These are phyloP conservation scores for Eira barbara DNA, from an alignment of 2,113 vertebrate species.

Conservation along the genomic window DNA sequence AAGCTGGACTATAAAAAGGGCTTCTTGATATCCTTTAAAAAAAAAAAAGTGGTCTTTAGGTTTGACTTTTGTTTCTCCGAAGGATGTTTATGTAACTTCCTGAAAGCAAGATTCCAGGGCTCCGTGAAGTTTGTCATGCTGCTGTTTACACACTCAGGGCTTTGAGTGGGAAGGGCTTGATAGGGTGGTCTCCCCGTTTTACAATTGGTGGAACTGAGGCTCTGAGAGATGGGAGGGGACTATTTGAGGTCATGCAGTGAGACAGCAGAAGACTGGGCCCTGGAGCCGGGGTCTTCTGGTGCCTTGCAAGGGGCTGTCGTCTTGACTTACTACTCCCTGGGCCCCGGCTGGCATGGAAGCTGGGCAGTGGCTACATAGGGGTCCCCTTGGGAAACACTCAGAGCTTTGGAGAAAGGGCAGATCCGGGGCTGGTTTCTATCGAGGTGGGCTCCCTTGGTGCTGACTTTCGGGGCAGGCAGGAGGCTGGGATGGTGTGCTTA, in stretches of 20 bases:
- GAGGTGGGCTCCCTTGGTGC: background rate
- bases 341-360: background rate
- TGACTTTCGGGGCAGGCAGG: background rate
- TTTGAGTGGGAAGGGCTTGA: background rate
- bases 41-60: background rate
- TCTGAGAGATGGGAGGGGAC: background rate
- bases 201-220: background rate
- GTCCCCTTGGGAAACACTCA: background rate
- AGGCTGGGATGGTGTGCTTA: background rate
- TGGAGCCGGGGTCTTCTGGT: background rate
- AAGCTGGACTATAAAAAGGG: slow-evolving; percentile 60
- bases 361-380: background rate
- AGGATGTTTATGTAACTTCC: slow-evolving; percentile 73
- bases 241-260: background rate
- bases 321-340: background rate
- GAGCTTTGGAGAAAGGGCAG: background rate
- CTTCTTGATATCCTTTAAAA: slow-evolving; percentile 52
- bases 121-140: background rate
- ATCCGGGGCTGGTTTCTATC: background rate
- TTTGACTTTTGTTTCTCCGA: slow-evolving; percentile 70
- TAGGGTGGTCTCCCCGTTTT: background rate
- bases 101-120: slow-evolving; percentile 16
- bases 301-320: background rate
- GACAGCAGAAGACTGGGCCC: background rate
- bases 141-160: background rate